Percentiles rank a stretch among this genome's conserved stretches.
These are phyloP conservation scores for Rotaria macrura DNA, from an alignment of 2,888 invertebrate genomes.

Conservation along the genomic window DNA sequence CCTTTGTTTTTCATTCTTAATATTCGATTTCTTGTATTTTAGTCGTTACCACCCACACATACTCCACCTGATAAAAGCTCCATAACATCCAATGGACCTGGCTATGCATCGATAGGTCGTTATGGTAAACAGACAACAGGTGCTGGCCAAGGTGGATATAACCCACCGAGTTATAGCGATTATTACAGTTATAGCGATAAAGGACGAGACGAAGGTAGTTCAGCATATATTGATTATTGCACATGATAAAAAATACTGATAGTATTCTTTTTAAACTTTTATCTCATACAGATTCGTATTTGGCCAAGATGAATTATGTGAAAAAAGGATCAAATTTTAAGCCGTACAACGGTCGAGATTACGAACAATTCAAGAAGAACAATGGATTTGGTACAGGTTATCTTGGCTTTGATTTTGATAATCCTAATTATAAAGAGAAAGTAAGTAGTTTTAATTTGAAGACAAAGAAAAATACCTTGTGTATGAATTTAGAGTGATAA, in stretches of 20 bases:
- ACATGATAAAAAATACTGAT: too few relatives aligned
- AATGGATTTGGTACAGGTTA: conserved; percentile 19
- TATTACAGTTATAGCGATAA: conserved; percentile 7
- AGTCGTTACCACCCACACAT: not conserved
- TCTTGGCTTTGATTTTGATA: conserved; percentile 33
- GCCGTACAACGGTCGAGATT: conserved; percentile 25
- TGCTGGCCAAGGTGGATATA: not conserved
- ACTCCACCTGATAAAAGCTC: not conserved
- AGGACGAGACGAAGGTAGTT: not conserved
- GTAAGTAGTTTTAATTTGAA: not conserved
- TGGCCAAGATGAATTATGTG: conserved; percentile 23
- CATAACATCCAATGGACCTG: not conserved
- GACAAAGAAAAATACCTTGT: not conserved
- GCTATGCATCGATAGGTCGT: not conserved
- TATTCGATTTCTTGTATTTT: not conserved
- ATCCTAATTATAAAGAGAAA: conserved; percentile 29
- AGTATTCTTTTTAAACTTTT: not conserved
- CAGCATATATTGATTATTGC: too few relatives aligned
- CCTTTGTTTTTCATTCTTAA: not conserved
- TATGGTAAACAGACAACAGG: not conserved
- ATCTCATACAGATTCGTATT: conserved; percentile 23
- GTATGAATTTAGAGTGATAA: conserved; percentile 22
- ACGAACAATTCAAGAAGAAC: conserved; percentile 31
- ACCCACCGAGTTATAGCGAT: not conserved
- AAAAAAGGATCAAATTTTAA: conserved; percentile 6